Evolutionary conservation across 2,797 vertebrate genomes (phyloP), one percentile per base, ranked within the genome.

Genomic region (Acropternis orthonyx): DNA sequence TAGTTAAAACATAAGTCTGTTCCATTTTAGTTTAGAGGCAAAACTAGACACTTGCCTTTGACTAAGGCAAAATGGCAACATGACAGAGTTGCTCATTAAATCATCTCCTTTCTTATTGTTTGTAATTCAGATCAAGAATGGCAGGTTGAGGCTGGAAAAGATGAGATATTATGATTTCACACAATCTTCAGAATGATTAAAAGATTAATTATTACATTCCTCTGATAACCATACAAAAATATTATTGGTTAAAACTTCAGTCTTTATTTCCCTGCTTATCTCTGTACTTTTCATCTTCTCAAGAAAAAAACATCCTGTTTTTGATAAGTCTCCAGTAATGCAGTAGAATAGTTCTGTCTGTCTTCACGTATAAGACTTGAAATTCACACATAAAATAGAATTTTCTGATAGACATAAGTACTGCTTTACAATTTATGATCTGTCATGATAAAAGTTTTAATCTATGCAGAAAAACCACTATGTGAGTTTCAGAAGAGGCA

Each of bases 151-250:
- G 95, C 97, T 96, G 58, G 94, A 97, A 97, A 87, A 92, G 92
- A 73, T 91, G 95, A 95, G 89, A 80, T 95, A 77, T 76, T 96
- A 96, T 92, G 94, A 93, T 96, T 95, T 97, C 95, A 81, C 82
- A 61, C 76, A 82, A 90, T 96, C 83, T 93, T 84, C 93, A 88
- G 79, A 96, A 94, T 91, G 95, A 92, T 94, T 95, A 85, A 93
- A 93, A 95, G 85, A 96, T 96, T 97, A 96, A 95, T 97, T 97
- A 94, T 96, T 97, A 65, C 94, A 96, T 97, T 96, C 97, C 93
- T 97, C 94, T 96, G 93, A 93, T 96, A 97, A 96, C 93, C 94
- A 96, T 94, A 92, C 85, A 95, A 97, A 96, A 96, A 95, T 96
- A 81, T 93, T 93, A 93, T 95, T 95, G 95, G 94, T 96, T 97